Conservation (phyloP, 2,888 invertebrate genomes). For the Chironomus riparius region DNA sequence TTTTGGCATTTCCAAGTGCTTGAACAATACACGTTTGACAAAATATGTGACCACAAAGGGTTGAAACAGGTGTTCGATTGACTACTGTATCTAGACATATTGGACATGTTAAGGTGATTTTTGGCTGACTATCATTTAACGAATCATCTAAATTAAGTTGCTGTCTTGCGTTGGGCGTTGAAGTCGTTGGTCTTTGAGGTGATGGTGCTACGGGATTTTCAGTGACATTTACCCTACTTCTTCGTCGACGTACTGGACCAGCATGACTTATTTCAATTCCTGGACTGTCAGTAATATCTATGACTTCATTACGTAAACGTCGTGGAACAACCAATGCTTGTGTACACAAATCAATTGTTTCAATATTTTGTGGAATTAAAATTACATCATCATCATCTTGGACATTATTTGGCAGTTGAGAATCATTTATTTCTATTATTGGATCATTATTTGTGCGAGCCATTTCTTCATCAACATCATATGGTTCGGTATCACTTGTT, state of each 20-base stretch:
- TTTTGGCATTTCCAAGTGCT: background rate
- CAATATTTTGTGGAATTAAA: conserved; percentile 12
- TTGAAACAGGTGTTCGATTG: background rate
- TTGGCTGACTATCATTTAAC: background rate
- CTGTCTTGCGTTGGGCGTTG: background rate
- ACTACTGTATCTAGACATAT: background rate
- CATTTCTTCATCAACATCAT: background rate
- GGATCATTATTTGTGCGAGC: background rate
- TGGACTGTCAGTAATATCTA: background rate
- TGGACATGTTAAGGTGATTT: background rate
- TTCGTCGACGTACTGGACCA: background rate
- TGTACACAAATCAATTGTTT: conserved; percentile 12
- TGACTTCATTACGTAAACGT: background rate
- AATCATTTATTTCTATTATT: background rate
- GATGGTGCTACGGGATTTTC: background rate
- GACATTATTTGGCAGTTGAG: background rate
- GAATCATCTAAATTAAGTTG: background rate
- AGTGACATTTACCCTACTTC: background rate
- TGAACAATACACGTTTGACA: background rate
- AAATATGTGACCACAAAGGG: background rate
- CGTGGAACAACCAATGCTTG: background rate
- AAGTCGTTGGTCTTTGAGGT: background rate
- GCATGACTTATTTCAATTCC: background rate
- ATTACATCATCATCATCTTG: conserved; percentile 13
- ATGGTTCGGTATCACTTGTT: background rate